Percentiles rank a stretch among this genome's conserved stretches.
Evolutionary conservation across 2,888 invertebrate genomes (phyloP).

Genomic region (Callimorpha dominula): DNA sequence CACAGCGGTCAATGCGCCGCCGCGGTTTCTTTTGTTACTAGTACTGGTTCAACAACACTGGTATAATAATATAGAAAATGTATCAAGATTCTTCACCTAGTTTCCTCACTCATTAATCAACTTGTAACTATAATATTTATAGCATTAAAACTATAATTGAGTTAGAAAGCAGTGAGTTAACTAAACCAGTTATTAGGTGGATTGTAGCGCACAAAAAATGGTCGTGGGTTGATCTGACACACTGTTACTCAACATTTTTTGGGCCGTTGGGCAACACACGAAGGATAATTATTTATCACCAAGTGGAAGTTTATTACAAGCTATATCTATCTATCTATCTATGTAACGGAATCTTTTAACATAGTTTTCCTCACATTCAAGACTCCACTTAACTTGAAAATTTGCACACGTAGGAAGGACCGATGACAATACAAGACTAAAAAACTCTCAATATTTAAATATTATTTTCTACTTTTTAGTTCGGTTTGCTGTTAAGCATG

Average conservation of each 20-base stretch:
- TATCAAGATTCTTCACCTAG: slow-evolving; percentile 18
- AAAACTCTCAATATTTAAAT: not conserved
- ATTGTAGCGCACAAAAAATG: slow-evolving; percentile 50
- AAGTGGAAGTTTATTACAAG: not conserved
- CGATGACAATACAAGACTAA: not conserved
- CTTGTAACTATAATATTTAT: slow-evolving; percentile 26
- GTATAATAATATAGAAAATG: slow-evolving; percentile 17
- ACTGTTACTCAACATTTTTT: slow-evolving; percentile 29
- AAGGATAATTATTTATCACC: slow-evolving; percentile 6
- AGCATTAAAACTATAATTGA: slow-evolving; percentile 43
- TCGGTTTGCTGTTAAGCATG: too few species aligned
- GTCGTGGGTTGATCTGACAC: slow-evolving; percentile 15
- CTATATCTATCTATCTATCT: not conserved
- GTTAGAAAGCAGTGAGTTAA: slow-evolving; percentile 57
- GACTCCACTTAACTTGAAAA: not conserved
- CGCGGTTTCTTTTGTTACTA: not conserved
- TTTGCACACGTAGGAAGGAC: not conserved
- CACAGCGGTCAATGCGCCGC: not conserved
- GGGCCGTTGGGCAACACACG: slow-evolving; percentile 8
- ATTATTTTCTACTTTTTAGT: too few species aligned
- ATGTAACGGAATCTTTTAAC: not conserved
- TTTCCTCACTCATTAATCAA: slow-evolving; percentile 27
- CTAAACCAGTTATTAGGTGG: slow-evolving; percentile 58
- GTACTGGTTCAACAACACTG: not conserved
- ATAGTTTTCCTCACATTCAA: not conserved